Percentiles rank a stretch among this genome's conserved stretches.
phyloP scores from a whole-genome alignment of 2,797 vertebrate genomes.

The Acipenser transmontanus region DNA sequence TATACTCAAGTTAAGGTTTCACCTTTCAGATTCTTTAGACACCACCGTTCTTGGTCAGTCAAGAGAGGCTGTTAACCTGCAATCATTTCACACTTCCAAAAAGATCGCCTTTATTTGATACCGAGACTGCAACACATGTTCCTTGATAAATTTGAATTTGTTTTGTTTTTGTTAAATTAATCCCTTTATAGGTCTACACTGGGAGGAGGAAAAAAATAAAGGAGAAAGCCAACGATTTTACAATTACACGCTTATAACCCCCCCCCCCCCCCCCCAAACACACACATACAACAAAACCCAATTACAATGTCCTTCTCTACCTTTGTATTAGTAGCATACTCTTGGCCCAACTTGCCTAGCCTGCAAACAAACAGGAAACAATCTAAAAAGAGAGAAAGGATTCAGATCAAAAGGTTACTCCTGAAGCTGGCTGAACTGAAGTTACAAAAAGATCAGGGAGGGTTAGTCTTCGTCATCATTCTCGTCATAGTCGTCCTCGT shows the following conservation, averaged over 20 bases:
- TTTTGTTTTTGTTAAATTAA: neutral
- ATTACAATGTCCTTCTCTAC: neutral
- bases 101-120: neutral
- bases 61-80: too few relatives aligned
- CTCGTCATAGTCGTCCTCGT: constrained; percentile 87
- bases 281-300: neutral
- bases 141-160: neutral
- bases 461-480: constrained; percentile 90
- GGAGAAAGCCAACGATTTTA: neutral
- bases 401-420: constrained; percentile 32
- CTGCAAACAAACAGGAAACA: neutral
- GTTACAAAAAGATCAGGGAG: constrained; percentile 35
- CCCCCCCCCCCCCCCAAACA: neutral
- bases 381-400: neutral
- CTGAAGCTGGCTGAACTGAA: constrained; percentile 53
- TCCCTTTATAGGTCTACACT: neutral
- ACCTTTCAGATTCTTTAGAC: neutral
- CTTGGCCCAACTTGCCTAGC: neutral
- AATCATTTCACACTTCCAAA: too few relatives aligned
- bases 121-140: neutral
- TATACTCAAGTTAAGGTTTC: neutral
- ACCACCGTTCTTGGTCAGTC: neutral
- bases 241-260: neutral
- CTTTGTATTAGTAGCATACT: neutral
- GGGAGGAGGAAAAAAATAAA: neutral